Conservation (phyloP, 2,888 invertebrate species). For the Microplitis manilae region DNA sequence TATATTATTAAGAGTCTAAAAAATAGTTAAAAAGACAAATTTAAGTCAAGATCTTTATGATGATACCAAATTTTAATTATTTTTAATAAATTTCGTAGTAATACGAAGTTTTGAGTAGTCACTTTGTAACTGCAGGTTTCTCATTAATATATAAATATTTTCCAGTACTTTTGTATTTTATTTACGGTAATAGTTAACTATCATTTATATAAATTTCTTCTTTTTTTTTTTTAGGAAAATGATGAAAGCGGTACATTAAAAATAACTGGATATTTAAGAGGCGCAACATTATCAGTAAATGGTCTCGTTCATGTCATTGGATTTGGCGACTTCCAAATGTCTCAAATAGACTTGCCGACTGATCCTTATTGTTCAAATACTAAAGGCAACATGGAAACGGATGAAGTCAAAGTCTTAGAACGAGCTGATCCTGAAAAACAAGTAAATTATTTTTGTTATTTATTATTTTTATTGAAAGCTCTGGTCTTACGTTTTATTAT, state of each 20-base stretch:
- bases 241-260: constrained; percentile 79
- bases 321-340: constrained; percentile 94
- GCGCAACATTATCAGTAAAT: constrained; percentile 88
- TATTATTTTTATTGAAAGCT: not conserved
- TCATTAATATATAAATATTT: too few species aligned
- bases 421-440: constrained; percentile 79
- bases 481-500: not conserved
- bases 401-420: constrained; percentile 74
- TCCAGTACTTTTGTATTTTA: not conserved
- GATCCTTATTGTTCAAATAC: constrained; percentile 79
- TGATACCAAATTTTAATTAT: not conserved
- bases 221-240: constrained; percentile 48
- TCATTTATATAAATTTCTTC: not conserved
- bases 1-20: constrained; percentile 23
- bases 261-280: constrained; percentile 90
- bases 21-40: not conserved
- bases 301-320: constrained; percentile 92
- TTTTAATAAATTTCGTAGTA: too few species aligned
- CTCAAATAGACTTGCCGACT: constrained; percentile 80
- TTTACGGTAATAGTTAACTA: not conserved
- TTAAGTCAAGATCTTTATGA: not conserved
- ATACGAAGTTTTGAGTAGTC: too few species aligned
- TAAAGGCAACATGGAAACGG: constrained; percentile 67
- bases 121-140: too few species aligned
- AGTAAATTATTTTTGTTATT: constrained; percentile 54